These are phyloP conservation scores for Chrysolina americana DNA, from an alignment of 2,888 invertebrate species.

Conservation along the genomic window DNA sequence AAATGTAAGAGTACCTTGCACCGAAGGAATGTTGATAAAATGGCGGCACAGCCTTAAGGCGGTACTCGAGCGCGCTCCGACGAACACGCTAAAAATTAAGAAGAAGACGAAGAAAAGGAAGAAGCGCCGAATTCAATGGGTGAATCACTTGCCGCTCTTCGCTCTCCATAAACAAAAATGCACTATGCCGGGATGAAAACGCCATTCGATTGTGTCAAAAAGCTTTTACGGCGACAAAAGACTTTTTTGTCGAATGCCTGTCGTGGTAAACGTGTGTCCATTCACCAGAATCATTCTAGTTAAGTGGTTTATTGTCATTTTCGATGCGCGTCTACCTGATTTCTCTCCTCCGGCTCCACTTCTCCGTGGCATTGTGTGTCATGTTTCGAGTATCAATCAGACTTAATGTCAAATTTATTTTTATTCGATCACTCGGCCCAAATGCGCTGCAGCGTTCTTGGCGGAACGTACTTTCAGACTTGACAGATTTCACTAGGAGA, in stretches of 20 bases:
- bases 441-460: constrained; percentile 51
- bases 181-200: constrained; percentile 60
- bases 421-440: constrained; percentile 61
- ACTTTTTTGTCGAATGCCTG: constrained; percentile 66
- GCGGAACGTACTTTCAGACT: constrained; percentile 53
- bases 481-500: constrained; percentile 59
- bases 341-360: constrained; percentile 37
- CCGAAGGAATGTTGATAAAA: constrained; percentile 55
- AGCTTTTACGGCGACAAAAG: constrained; percentile 71
- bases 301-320: constrained; percentile 70
- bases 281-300: constrained; percentile 68
- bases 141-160: constrained; percentile 60
- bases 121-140: constrained; percentile 62
- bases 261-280: constrained; percentile 68
- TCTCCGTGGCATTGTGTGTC: constrained; percentile 53
- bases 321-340: constrained; percentile 56
- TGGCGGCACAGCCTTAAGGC: constrained; percentile 21
- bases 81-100: constrained; percentile 52
- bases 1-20: constrained; percentile 36
- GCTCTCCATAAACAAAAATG: constrained; percentile 59
- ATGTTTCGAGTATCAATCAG: constrained; percentile 66
- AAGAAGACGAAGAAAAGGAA: constrained; percentile 43
- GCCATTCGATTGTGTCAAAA: constrained; percentile 69
- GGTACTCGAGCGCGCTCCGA: constrained; percentile 57
- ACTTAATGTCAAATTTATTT: constrained; percentile 66